Evolutionary conservation across 2,113 vertebrate species (phyloP).

Genomic region (Canis aureus): DNA sequence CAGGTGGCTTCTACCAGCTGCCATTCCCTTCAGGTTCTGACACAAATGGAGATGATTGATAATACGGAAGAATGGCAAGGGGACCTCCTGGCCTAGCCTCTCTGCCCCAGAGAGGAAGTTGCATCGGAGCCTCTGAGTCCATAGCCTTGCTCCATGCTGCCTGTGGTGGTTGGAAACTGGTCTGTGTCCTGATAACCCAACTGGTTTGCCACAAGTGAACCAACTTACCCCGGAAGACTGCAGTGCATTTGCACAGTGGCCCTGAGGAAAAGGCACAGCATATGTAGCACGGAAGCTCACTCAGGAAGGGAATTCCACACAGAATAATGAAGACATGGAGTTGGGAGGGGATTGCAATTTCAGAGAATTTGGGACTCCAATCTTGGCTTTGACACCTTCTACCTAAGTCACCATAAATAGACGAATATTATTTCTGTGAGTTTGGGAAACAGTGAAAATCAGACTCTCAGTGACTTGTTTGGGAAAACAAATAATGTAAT

Average conservation of each 20-base stretch:
- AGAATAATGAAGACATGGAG: rapidly evolving
- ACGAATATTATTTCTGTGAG: neutral
- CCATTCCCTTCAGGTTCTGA: neutral
- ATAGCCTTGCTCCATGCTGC: neutral
- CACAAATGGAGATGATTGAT: neutral
- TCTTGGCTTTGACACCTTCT: neutral
- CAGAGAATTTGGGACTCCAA: neutral
- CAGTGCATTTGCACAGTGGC: no score
- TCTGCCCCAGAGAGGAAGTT: neutral
- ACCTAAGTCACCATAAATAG: neutral
- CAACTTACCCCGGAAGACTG: neutral
- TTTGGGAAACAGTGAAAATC: neutral
- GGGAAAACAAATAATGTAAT: neutral
- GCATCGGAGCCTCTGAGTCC: no score
- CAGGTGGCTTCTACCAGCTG: neutral
- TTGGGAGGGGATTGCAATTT: neutral
- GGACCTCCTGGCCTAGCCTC: neutral
- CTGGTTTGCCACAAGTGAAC: neutral
- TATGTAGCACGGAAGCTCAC: neutral
- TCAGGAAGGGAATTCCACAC: rapidly evolving
- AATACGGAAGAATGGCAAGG: no score
- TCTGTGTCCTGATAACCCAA: neutral
- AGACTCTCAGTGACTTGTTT: neutral
- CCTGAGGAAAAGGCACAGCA: neutral
- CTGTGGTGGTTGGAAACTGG: neutral